Evolutionary conservation across 2,113 vertebrate species (phyloP).

Genomic region (Bombycilla garrulus): DNA sequence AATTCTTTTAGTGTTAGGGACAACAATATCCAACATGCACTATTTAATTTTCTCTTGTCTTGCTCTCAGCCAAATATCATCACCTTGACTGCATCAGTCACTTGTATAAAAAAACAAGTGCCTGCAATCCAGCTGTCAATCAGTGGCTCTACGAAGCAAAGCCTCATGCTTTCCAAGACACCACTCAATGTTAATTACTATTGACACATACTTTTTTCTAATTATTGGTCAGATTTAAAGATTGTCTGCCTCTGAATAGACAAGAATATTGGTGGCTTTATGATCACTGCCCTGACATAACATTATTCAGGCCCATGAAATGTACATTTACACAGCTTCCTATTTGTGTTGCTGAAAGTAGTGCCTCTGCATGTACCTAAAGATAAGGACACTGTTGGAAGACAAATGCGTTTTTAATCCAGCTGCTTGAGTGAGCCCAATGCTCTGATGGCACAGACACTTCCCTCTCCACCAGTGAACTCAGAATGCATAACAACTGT

Average conservation of each 20-base stretch:
- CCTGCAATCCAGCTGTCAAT: neutral
- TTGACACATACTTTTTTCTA: neutral
- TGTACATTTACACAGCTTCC: neutral
- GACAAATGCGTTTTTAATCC: neutral
- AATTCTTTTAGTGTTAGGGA: neutral
- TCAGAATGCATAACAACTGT: accelerated
- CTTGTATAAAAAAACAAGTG: neutral
- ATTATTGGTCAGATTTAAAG: neutral
- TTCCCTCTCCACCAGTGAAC: neutral
- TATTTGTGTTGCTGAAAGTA: neutral
- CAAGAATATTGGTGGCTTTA: neutral
- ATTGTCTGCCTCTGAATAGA: neutral
- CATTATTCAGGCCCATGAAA: neutral
- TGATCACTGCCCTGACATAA: neutral
- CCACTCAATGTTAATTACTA: neutral
- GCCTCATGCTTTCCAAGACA: neutral
- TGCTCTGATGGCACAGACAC: neutral
- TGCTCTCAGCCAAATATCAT: neutral
- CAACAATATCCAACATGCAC: neutral
- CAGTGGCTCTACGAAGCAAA: neutral
- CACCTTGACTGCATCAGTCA: neutral
- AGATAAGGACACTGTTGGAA: neutral
- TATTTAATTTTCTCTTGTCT: neutral
- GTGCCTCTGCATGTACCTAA: neutral
- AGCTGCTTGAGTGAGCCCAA: neutral